Evolutionary conservation across 2,888 invertebrate species (phyloP), one percentile per base, ranked within the genome.

Genomic region (Drosophila hamatofila): DNA sequence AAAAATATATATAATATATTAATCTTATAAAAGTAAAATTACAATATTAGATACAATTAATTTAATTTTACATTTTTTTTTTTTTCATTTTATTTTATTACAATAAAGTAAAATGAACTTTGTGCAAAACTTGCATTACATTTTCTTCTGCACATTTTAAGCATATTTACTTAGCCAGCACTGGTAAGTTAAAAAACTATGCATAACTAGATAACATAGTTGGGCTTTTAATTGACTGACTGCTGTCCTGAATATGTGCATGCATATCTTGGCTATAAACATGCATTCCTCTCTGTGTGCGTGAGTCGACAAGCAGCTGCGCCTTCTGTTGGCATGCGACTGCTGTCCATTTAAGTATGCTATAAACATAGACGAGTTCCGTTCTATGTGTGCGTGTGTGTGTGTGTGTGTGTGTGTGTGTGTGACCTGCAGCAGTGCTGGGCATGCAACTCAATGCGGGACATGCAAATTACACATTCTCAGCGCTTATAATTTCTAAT

Each of bases 401-500:
- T 37, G 16, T 4, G 14, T 5, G 35, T 35, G 37, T n/a, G 52
- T 48, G 65, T 48, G 33, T 44, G 25, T 54, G 41, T 42, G 60
- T 55, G 55, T 23, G 27, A 41, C 39, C n/a, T 58, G 62, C 56
- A 64, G 60, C 54, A 55, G 58, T 12, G 44, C 57, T 59, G 21
- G 25, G 37, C 52, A 23, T 66, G 72, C 61, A 23, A 33, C 49
- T 66, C 33, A 39, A 49, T 74, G 56, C 58, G 63, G 18, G 46
- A 60, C 62, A 90, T 90, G 87, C 85, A 90, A 88, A 89, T 90
- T 83, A 79, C 77, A 80, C 70, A 78, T 77, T 78, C 79, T 73
- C 71, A 70, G 74, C 77, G 78, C 81, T 80, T 88, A 85, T 91
- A 90, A 90, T 91, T 90, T 88, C 83, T 79, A 87, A 91, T 91